Percentiles rank a stretch among this genome's conserved stretches.
Conservation (phyloP, 2,888 invertebrate genomes). For the Cephalotes varians region DNA sequence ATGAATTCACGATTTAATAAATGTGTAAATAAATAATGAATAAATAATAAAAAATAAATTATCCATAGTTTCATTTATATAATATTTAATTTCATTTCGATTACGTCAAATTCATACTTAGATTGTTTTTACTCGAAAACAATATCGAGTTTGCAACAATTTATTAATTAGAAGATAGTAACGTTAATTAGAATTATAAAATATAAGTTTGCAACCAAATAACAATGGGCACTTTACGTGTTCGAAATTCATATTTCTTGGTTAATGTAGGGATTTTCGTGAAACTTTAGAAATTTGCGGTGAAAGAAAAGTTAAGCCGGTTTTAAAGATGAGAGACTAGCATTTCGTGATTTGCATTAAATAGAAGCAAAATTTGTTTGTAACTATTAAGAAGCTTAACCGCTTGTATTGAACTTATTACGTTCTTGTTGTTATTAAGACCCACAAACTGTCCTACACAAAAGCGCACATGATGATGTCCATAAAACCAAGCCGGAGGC, state of each 20-base stretch:
- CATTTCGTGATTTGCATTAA: background rate
- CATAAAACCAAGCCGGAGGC: background rate
- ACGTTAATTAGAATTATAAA: background rate
- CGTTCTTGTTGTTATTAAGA: background rate
- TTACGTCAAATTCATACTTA: background rate
- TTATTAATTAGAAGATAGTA: background rate
- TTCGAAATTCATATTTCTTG: background rate
- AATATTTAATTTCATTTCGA: background rate
- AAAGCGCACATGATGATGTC: background rate
- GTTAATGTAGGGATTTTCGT: constrained; percentile 9
- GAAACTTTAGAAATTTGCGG: constrained; percentile 4
- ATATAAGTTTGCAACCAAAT: background rate
- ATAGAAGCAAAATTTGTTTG: constrained; percentile 27
- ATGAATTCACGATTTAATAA: background rate
- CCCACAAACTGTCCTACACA: background rate
- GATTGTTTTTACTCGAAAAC: background rate
- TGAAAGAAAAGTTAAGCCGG: background rate
- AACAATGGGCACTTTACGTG: background rate
- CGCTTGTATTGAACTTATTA: background rate
- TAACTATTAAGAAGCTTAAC: background rate
- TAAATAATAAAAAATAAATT: background rate
- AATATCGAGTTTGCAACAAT: background rate
- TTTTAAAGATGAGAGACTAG: background rate
- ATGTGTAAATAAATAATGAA: background rate
- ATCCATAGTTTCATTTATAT: background rate